Evolutionary conservation across 1,140 invertebrate species (phyloP), one percentile per base, ranked within the genome.

Genomic region (honey bee (Apis mellifera)): DNA sequence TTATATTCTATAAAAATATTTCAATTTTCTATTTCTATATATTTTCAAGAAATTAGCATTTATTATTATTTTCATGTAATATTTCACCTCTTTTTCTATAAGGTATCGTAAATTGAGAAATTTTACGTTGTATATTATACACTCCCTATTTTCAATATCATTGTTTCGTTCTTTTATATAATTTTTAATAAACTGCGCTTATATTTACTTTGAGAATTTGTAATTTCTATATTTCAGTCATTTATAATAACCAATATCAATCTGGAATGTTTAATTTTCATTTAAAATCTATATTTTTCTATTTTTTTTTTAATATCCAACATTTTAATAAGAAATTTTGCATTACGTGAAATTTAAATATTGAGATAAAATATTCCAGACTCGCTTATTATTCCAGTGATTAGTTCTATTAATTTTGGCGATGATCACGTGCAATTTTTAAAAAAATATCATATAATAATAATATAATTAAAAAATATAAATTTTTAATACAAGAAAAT

Each of bases 31-130:
- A 15, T 52, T 52, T 12, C 50, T 12, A 55, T 75, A 42, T 77
- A 73, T 75, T 90, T 73, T n/a, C n/a, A n/a, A 15, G 13, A 15
- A 15, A 54, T 54, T 13, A 88, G 78, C 55, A 88, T 84, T 86
- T 78, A 83, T 84, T 86, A 81, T 86, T 89, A 91, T 52, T 92
- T 93, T 92, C 64, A 94, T 85, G 79, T 87, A 81, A 60, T 60
- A 48, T 8, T 55, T 26, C 26, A 86, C 92, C 72, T 76, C 62
- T 17, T 62, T 19, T 42, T 62, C 79, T 74, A 86, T 12, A 71
- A 12, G 80, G 85, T 0, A 70, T 54, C 17, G 82, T 68, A 32
- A 81, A 83, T 32, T 70, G 64, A 23, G 11, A 0, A 21, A 59
- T 66, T 1, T 0, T 0, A 8, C 13, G 1, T n/a, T 79, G 78